Evolutionary conservation across 2,797 vertebrate genomes (phyloP), one percentile per base, ranked within the genome.

Genomic region (Eulemur albifrons): DNA sequence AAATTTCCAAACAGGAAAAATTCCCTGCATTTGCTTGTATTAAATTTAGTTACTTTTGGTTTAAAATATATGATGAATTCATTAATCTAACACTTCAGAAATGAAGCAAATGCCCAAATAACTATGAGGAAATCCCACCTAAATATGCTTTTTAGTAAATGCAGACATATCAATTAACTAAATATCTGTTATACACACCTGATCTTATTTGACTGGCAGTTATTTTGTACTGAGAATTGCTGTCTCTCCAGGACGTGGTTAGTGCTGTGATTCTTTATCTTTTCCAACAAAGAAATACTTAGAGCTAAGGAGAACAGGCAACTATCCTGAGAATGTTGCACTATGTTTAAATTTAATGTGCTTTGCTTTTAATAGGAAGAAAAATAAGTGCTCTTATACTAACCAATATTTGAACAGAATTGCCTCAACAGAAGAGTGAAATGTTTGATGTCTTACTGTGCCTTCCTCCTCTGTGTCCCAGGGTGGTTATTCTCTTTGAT

Each of bases 1-100:
- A 94, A 94, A 90, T 94, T 91, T 95, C 21, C 20, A 85, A 93
- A 61, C 9, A 52, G 18, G 21, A 73, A 86, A 90, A 43, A 5
- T 32, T 61, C 1, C 32, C 9, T 73, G 14, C 7, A 30, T 69
- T 82, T 86, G 32, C 21, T 72, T 69, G 3, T 79, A 69, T 85
- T 90, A 79, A 65, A 70, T 95, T 73, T 67, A 85, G 10, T 52
- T 86, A 15, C 73, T 83, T 91, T 93, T 52, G 8, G n/a, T n/a
- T 88, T 70, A 52, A 96, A 93, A 69, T 61, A 88, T n/a, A 6
- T 69, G 45, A 85, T 77, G 15, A 69, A 72, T 81, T 65, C 17
- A 85, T 90, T 90, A 88, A 88, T 54, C 15, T 69, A 45, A 95
- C 30, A 79, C 11, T 88, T 84, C 7, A 59, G 23, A 86, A 87